Base-by-base conservation (phyloP, 2,113 vertebrate species). In the Chaetops frenatus region DNA sequence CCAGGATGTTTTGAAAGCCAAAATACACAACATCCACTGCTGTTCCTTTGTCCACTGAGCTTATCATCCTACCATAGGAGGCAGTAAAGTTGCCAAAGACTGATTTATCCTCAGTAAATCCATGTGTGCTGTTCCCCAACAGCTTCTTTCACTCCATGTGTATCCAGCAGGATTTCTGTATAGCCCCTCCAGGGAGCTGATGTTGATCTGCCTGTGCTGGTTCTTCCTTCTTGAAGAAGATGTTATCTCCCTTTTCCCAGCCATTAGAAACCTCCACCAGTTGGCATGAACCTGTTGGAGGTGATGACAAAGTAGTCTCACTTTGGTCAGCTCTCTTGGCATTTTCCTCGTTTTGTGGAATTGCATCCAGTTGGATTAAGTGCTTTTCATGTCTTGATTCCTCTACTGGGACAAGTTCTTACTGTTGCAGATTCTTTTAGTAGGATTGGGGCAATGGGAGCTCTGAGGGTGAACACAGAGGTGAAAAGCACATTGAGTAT, bases 331-430 rank as follows among this genome's bases (percentile, higher is more conserved):
- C 28, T 88, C 23, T 85, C 24, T 61, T 80, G 40, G 13, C 20
- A 51, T 67, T 38, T 81, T 73, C 2, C 3, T 27, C n/a, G 22
- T 81, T 94, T 81, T 57, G 15, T 69, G 50, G 15, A 51, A 57
- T 73, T 81, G 8, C 4, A 11, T 40, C 38, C 36, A 25, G 0
- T 23, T 86, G 53, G 23, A 36, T 74, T 14, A 65, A 79, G 6
- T n/a, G n/a, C 25, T 88, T 62, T 16, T 6, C 40, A 2, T 28
- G 19, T 61, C 12, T 38, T 38, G 3, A 25, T 79, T 71, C 38
- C 33, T 80, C 33, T 45, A 0, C 35, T 56, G 20, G 45, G 57
- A 33, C n/a, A 45, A 38, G 3, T n/a, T 20, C 1, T 2, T 57
- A 14, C 5, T 76, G 19, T 33, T 83, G 1, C 47, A 71, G 60